Evolutionary conservation across 2,888 invertebrate genomes (phyloP), one percentile per base, ranked within the genome.

Genomic region (Drosophila eohydei): DNA sequence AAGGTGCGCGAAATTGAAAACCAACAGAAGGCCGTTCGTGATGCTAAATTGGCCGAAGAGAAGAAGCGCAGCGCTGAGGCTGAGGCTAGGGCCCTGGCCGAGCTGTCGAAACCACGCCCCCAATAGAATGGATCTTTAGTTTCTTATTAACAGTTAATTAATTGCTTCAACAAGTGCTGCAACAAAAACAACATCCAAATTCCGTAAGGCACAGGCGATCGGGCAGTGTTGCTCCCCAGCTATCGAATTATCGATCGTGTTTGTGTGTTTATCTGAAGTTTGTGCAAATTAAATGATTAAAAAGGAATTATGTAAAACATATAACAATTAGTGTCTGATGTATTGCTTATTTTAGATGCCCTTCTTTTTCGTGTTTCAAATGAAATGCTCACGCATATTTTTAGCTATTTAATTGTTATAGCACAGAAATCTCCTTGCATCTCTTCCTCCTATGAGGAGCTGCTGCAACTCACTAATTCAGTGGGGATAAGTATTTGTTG

Each of bases 31-130:
- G 94, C 93, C 0, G 93, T 95, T 74, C 94, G 95, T 76, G 96
- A 96, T 88, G 96, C 94, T 14, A 95, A 96, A 93, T 88, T 96
- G 30, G 96, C 95, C 41, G 94, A 94, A 75, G 97, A 97, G 90
- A 97, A 96, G 93, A 95, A 94, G 71, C 89, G 93, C 2, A 94
- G 94, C 46, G 92, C 94, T 14, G 95, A 95, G 30, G 91, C 91
- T 44, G 93, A 93, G 65, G 81, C 75, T 36, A 71, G 74, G 16
- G 91, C 91, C 4, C 62, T 91, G 70, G 91, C 78, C 4, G 90
- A 85, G 55, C 71, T 91, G 0, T 88, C 91, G 16, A 75, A 79
- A 64, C 86, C 91, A n/a, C 16, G 74, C 16, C 26, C 79, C 74
- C 26, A 71, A 51, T 83, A 85, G 58, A 81, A 11, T 14, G 43